phyloP scores from a whole-genome alignment of 2,888 invertebrate genomes.

The Synanthedon andrenaeformis region DNA sequence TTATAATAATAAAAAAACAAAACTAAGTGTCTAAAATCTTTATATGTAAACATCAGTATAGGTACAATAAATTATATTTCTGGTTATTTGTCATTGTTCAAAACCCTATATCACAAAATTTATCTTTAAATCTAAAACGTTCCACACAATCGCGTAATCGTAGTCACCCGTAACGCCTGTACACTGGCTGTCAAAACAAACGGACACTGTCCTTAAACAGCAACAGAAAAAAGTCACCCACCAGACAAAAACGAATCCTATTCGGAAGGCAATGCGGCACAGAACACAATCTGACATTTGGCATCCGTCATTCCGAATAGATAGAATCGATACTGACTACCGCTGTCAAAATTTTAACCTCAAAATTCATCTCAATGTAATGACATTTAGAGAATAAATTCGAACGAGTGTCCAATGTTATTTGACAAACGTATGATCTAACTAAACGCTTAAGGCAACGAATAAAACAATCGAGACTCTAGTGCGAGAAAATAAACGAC shows the following conservation, averaged over 20 bases:
- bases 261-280: slow-evolving; percentile 13
- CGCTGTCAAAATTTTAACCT: slow-evolving; percentile 44
- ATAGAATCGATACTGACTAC: slow-evolving; percentile 34
- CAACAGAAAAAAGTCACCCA: slow-evolving; percentile 8
- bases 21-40: no score
- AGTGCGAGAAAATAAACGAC: slow-evolving; percentile 57
- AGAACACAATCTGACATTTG: slow-evolving; percentile 11
- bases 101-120: slow-evolving; percentile 25
- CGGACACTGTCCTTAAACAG: slow-evolving; percentile 35
- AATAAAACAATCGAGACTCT: slow-evolving; percentile 56
- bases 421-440: slow-evolving; percentile 34
- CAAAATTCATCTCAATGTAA: slow-evolving; percentile 31
- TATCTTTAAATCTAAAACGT: slow-evolving; percentile 61
- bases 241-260: slow-evolving; percentile 11
- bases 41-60: no score
- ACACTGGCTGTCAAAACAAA: slow-evolving; percentile 66
- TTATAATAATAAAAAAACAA: no score
- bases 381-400: slow-evolving; percentile 31
- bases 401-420: slow-evolving; percentile 23
- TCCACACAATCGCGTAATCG: slow-evolving; percentile 57
- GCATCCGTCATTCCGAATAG: slow-evolving; percentile 26
- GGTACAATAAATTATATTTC: no score
- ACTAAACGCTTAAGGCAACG: slow-evolving; percentile 31
- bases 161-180: slow-evolving; percentile 54
- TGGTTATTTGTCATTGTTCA: not conserved